Percentiles rank a stretch among this genome's conserved stretches.
Evolutionary conservation across 2,888 invertebrate genomes (phyloP).

Genomic region (Acronicta leporina): DNA sequence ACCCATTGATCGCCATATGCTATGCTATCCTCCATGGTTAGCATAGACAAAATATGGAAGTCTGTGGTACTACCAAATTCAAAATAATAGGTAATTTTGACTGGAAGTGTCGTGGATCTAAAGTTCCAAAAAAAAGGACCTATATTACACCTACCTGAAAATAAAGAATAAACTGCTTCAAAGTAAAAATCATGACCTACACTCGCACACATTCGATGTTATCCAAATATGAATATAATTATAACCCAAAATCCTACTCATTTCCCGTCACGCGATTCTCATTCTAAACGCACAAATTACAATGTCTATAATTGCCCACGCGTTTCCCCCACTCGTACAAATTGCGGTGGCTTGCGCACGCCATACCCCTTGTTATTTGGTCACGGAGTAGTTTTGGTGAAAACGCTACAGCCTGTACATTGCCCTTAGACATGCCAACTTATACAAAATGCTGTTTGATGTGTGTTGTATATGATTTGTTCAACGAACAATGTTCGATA

Average conservation of each 20-base stretch:
- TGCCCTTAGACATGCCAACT: conserved; percentile 53
- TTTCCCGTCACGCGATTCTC: conserved; percentile 49
- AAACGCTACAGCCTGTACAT: conserved; percentile 53
- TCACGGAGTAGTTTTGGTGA: conserved; percentile 44
- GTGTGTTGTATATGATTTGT: conserved; percentile 47
- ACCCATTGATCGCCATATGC: no score
- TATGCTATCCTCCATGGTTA: no score
- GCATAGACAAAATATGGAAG: no score
- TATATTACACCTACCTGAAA: no score
- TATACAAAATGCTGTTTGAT: conserved; percentile 35
- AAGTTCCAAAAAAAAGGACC: no score
- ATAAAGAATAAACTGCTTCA: no score
- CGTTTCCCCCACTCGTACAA: conserved; percentile 41
- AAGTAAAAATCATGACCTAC: conserved; percentile 13
- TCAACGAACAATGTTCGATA: conserved; percentile 37
- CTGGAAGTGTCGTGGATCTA: no score
- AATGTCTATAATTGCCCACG: conserved; percentile 51
- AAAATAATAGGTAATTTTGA: no score
- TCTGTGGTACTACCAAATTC: no score
- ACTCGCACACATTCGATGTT: conserved; percentile 34
- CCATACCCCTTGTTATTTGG: conserved; percentile 48
- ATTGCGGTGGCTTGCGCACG: conserved; percentile 35
- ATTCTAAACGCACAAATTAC: conserved; percentile 45
- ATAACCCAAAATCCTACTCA: conserved; percentile 44
- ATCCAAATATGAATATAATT: conserved; percentile 51